Evolutionary conservation across 2,888 invertebrate genomes (phyloP), one percentile per base, ranked within the genome.

Genomic region (Ferrisia virgata): DNA sequence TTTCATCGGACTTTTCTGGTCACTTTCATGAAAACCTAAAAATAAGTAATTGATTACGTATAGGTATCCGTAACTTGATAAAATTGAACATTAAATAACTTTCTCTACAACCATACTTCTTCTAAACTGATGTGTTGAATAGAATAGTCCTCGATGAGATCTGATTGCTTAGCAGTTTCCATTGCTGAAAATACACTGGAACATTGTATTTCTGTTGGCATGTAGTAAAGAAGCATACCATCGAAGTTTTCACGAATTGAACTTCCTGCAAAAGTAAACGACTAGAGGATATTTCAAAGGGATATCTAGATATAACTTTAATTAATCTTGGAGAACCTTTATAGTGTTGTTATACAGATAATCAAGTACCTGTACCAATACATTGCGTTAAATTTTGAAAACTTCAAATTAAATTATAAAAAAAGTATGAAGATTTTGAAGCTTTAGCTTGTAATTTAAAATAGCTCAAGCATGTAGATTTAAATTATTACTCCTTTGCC

Each of bases 81-180:
- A 25, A 79, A 39, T 25, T 1, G 22, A 58, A 58, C 9, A 25
- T 11, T n/a, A n/a, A n/a, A n/a, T n/a, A n/a, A n/a, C n/a, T n/a
- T n/a, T n/a, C n/a, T n/a, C n/a, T n/a, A 53, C n/a, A n/a, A n/a
- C n/a, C 43, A 72, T 40, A 85, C 86, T 85, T 86, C 85, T 85
- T 86, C 86, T 43, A 86, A 58, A 84, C 86, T 86, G 15, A 85
- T 86, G 40, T 86, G 86, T 22, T 85, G 84, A 84, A 86, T 86
- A 18, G 86, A 85, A 64, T 86, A 86, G 64, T 86, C 86, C 33
- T 86, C 86, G 64, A 86, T 85, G 3, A 85, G 40, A 47, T 85
- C 39, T 79, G 85, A 85, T 33, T 53, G 72, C 69, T 86, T 86
- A 28, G 85, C 85, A 18, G 85, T 84, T 84, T 86, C 86, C 86